phyloP scores from a whole-genome alignment of 2,888 invertebrate species.

The Chrysodeixis includens region DNA sequence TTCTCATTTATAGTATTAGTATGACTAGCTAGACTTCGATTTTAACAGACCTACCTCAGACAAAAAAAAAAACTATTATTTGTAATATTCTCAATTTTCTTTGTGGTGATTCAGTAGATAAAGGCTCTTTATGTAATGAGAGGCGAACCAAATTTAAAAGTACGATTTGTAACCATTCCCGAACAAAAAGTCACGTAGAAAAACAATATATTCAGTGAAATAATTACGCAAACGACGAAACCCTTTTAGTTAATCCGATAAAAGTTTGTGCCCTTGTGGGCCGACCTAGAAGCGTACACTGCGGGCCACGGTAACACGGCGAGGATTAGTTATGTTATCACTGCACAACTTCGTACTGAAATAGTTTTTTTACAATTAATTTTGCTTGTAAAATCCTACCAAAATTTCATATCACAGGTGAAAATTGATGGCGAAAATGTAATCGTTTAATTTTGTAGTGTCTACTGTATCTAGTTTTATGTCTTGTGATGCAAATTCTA shows the following conservation, averaged over 20 bases:
- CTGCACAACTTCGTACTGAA: background rate
- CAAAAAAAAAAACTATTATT: background rate
- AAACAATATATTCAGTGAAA: conserved; percentile 65
- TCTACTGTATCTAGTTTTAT: too few species aligned
- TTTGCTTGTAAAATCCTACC: too few species aligned
- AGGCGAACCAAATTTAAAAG: conserved; percentile 50
- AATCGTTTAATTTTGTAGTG: background rate
- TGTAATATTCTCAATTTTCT: conserved; percentile 21
- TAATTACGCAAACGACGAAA: conserved; percentile 68
- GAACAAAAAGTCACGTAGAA: conserved; percentile 60
- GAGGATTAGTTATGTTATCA: background rate
- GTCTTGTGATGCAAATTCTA: too few species aligned
- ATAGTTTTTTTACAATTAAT: background rate
- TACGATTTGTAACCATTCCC: conserved; percentile 54
- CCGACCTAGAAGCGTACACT: conserved; percentile 53
- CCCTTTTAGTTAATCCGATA: conserved; percentile 74
- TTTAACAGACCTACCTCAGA: background rate
- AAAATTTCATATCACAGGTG: too few species aligned
- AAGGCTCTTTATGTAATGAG: conserved; percentile 41
- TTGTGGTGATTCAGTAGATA: conserved; percentile 29
- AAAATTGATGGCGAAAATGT: too few species aligned
- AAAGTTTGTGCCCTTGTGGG: conserved; percentile 66
- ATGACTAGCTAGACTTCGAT: background rate
- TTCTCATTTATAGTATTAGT: too few species aligned
- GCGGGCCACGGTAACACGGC: conserved; percentile 15